Base-by-base conservation (phyloP, 2,888 invertebrate genomes). In the Glyphotaelius pellucidus region DNA sequence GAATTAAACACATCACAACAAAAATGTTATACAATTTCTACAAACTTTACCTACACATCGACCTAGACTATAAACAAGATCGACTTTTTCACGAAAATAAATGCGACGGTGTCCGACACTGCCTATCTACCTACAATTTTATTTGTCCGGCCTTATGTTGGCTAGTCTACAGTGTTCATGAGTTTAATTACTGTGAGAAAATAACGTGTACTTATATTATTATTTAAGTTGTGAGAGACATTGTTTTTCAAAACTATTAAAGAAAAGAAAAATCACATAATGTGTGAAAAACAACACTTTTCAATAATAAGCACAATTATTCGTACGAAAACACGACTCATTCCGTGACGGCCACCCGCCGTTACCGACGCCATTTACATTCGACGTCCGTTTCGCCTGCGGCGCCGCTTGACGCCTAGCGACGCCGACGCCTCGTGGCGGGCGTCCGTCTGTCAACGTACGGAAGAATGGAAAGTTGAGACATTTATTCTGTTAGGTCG, bases 361-460 rank as follows among this genome's bases (percentile, higher is more conserved):
- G 88, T 79, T 35, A 89, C 30, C n/a, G 79, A 89, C 79, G 88
- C 79, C 88, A 79, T 79, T 89, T 89, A 89, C 88, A 67, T 67
- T 80, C 15, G 87, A 32, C 52, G 87, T 87, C 52, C 87, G 35
- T 89, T 89, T 80, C 79, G 88, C 79, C 25, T 38, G 79, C 88
- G 88, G 38, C 67, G 88, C 67, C 88, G 32, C 88, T 31, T 31
- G 88, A 89, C 88, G 88, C 35, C 88, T 32, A 52, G 31, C 14
- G 52, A 30, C 88, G 88, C 42, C 86, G 47, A 25, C 88, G 88
- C 80, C 67, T 32, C 88, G 88, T 89, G 88, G 79, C 88, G 79
- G 86, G 79, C 88, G 88, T 79, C 35, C 35, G 88, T 89, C 79
- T 79, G 88, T 89, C 88, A 89, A 89, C 88, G 80, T 35, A 38